Percentiles rank a stretch among this genome's conserved stretches.
These are phyloP conservation scores for Drosophila ananassae DNA, from an alignment of 1,140 invertebrate species.

Conservation along the genomic window DNA sequence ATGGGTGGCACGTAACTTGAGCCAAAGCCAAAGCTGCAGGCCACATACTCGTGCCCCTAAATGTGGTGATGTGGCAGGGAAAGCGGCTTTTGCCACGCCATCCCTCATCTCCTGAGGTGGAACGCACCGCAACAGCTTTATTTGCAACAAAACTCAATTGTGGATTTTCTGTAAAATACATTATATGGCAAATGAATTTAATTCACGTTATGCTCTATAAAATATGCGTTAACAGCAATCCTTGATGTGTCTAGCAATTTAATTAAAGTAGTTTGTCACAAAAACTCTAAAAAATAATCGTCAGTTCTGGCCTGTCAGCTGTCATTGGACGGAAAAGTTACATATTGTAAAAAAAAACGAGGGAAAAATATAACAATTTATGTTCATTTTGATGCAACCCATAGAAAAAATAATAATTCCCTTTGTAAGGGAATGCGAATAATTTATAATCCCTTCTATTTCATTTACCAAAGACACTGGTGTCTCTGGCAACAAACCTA, in stretches of 20 bases:
- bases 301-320: not conserved
- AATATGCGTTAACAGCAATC: not conserved
- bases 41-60: constrained; percentile 39
- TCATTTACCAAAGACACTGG: not conserved
- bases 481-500: not conserved
- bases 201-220: constrained; percentile 11
- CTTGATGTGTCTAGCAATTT: not conserved
- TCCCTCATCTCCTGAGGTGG: constrained; percentile 6
- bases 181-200: constrained; percentile 32
- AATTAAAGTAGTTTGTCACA: not conserved
- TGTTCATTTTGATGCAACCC: not conserved
- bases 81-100: constrained; percentile 27
- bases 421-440: not conserved
- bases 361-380: not conserved
- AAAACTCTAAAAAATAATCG: not conserved
- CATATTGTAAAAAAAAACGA: not conserved
- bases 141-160: constrained; percentile 49
- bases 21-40: constrained; percentile 55
- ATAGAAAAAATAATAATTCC: not conserved
- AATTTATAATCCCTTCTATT: not conserved
- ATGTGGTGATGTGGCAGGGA: constrained; percentile 31
- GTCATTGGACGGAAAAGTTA: not conserved
- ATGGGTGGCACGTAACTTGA: constrained; percentile 43
- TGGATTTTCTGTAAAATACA: constrained; percentile 36
- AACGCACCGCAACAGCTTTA: constrained; percentile 42